Evolutionary conservation across 2,797 vertebrate genomes (phyloP), one percentile per base, ranked within the genome.

Genomic region (Sebastes nivosus): DNA sequence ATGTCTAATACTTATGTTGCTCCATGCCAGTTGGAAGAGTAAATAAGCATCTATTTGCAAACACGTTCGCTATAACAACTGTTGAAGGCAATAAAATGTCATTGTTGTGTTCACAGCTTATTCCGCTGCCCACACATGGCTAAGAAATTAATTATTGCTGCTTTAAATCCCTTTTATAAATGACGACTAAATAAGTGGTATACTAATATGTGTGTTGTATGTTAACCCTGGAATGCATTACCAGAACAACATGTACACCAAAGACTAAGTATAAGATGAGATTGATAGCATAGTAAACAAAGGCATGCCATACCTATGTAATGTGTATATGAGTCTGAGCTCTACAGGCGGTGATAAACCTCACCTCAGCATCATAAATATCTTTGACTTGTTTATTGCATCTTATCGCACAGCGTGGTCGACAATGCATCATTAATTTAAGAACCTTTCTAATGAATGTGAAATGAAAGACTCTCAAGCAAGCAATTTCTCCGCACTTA

Each of bases 341-440:
- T 72, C 61, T 1, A 30, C 75, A 54, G 82, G n/a, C 78, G 82
- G 79, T 86, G 84, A 92, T 92, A 84, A 88, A 92, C 79, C 52
- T 76, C 72, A 58, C 74, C 73, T 67, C 78, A 0, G 42, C 18
- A 5, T 78, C 89, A 83, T 92, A 87, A 93, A 94, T 90, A 91
- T 83, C 84, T 82, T 7, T 3, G 65, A 67, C 87, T 93, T 93
- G 87, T 94, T 94, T 93, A 92, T 86, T 77, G 90, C 87, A 77
- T 88, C 89, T 92, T 89, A 91, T 88, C 46, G 63, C 85, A 22
- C 67, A 8, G 76, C 61, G 68, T 79, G 84, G 69, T 80, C 77
- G 71, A 89, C 81, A 85, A 89, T 87, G 93, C 89, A 72, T 89
- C 92, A 89, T 94, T 93, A 91, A 93, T 92, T 92, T 92, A 82